Conservation (phyloP, 53 echinoderm and acorn worm genomes). For the Apostichopus leukothele region DNA sequence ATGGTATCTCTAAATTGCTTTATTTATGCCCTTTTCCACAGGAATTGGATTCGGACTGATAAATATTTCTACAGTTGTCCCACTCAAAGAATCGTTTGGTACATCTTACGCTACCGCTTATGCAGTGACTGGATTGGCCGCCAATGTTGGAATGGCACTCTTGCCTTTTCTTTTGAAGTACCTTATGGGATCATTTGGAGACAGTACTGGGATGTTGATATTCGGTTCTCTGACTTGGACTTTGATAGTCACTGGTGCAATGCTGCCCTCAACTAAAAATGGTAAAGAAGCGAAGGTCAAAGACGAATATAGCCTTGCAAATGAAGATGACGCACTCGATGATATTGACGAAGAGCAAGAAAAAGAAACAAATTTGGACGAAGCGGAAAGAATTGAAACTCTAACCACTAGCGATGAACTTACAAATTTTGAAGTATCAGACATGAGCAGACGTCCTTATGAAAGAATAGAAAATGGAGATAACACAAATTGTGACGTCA, state of each 20-base stretch:
- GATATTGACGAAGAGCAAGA: no score
- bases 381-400: no score
- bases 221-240: slow-evolving; percentile 2
- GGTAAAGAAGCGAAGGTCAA: not conserved
- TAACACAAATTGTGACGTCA: not conserved
- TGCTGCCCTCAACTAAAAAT: not conserved
- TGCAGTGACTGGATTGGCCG: not conserved
- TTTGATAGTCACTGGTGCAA: not conserved
- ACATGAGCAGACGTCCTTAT: not conserved
- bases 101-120: not conserved
- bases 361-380: no score
- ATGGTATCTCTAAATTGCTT: no score
- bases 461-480: not conserved
- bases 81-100: no score
- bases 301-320: not conserved
- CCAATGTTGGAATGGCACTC: not conserved
- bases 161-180: not conserved
- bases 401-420: not conserved
- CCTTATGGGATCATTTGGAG: not conserved
- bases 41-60: no score
- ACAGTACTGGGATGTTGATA: not conserved
- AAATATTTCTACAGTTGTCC: no score
- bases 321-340: no score
- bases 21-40: no score
- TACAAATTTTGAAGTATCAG: not conserved